Evolutionary conservation across 2,113 vertebrate species (phyloP), one percentile per base, ranked within the genome.

Genomic region (Phycodurus eques): DNA sequence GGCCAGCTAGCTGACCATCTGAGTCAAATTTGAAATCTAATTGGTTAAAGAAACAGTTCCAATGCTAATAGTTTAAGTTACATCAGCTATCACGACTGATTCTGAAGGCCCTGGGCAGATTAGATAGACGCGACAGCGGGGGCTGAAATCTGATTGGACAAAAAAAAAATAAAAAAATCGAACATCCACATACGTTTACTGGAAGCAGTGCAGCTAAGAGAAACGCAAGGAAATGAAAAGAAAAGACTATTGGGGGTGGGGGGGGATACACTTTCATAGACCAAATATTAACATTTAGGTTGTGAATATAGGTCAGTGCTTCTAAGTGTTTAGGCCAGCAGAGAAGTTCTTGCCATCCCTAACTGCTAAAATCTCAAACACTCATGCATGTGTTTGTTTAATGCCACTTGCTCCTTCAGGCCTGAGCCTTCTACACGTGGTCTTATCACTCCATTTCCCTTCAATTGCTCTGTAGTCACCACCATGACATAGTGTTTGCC

Each of bases 381-480:
- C 81, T 79, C 53, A 64, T 61, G 27, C 72, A 78, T 76, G 78
- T 73, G 67, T 51, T 69, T 64, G 80, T 88, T 88, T 88, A 92
- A 92, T 92, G 90, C 83, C 90, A 90, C 67, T 70, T 11, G n/a
- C 76, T 84, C 82, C 89, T 88, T 82, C 65, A 81, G 88, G 90
- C 85, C 53, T 13, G 49, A 82, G 79, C 84, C 85, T 86, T 74
- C 78, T 88, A 84, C 76, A 62, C 84, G 77, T 90, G 85, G 87
- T 87, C 84, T 89, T 88, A 85, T 89, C 83, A 90, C 83, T 88
- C 80, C 67, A 84, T 92, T 90, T 88, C 83, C 59, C 86, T 86
- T 85, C 85, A 88, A 85, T 77, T 19, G 77, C 74, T 86, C 74
- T 67, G 74, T 68, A 84, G 80, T 88, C 84, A 86, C 82, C 74